phyloP scores from a whole-genome alignment of 2,113 vertebrate genomes.

The Centropristis striata region DNA sequence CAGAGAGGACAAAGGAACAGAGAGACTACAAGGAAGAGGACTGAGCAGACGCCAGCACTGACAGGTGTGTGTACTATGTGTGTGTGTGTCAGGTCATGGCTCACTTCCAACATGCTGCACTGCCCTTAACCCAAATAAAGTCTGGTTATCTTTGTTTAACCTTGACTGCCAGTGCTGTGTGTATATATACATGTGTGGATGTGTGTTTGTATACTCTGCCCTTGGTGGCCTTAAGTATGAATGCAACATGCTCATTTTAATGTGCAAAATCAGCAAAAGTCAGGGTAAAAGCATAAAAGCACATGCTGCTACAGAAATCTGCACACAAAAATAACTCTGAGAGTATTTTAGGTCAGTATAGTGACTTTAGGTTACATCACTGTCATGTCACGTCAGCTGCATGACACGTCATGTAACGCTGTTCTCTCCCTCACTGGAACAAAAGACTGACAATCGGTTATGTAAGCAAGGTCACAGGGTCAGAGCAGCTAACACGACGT shows the following conservation, averaged over 20 bases:
- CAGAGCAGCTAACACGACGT: constrained; percentile 31
- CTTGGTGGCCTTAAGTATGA: constrained; percentile 4
- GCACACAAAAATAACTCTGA: neutral
- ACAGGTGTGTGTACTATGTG: constrained; percentile 51
- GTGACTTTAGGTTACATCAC: constrained; percentile 34
- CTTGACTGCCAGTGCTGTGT: constrained; percentile 57
- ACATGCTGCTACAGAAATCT: neutral
- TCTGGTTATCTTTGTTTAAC: constrained; percentile 74
- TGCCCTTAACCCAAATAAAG: constrained; percentile 78
- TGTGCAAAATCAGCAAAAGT: constrained; percentile 25
- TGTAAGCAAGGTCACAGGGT: constrained; percentile 69
- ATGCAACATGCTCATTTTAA: constrained; percentile 20
- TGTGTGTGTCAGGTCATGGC: constrained; percentile 48
- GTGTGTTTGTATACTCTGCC: constrained; percentile 1
- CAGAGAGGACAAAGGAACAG: constrained; percentile 69
- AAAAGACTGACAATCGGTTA: constrained; percentile 52
- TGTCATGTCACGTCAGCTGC: constrained; percentile 13
- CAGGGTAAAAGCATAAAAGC: neutral
- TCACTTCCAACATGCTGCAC: constrained; percentile 61
- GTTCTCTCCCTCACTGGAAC: constrained; percentile 22
- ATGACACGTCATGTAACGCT: constrained; percentile 29
- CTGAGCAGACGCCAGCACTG: constrained; percentile 50
- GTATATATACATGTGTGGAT: constrained; percentile 2
- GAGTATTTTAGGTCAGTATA: neutral
- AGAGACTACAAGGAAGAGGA: constrained; percentile 49